Evolutionary conservation across 2,888 invertebrate species (phyloP), one percentile per base, ranked within the genome.

Genomic region (Eledona agricola): DNA sequence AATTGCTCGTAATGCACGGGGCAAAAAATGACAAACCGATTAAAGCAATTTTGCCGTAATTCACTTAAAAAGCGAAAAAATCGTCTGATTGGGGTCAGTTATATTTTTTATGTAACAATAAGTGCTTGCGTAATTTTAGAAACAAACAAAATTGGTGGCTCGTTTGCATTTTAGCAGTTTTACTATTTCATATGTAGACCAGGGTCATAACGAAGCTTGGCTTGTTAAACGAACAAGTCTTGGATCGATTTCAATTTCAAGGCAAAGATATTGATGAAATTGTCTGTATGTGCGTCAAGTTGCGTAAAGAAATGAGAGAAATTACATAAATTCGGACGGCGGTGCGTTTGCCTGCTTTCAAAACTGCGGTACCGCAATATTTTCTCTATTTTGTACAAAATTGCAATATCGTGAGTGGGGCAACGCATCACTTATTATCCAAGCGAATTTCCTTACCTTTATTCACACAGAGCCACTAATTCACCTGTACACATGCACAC

Each of bases 261-360:
- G 46, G 46, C 28, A 16, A 46, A 16, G 34, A 34, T 34, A 26
- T 34, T 35, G 35, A 35, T 35, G 46, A 19, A 38, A 40, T 42
- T 19, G 25, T 42, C 13, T 29, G n/a, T 13, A 13, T 42, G 42
- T 42, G 7, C 22, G 29, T 29, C 42, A 42, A 42, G 29, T 31
- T 42, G 17, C n/a, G n/a, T n/a, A n/a, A n/a, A n/a, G n/a, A n/a
- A n/a, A n/a, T n/a, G n/a, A n/a, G n/a, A n/a, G n/a, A n/a, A n/a
- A 28, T 7, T 2, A 5, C 11, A 26, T 2, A 11, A 6, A 22
- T 22, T 35, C 9, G 10, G 3, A 9, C 19, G 6, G 19, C 6
- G 4, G 19, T 4, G 6, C 6, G 4, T 19, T 19, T 6, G 6
- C 4, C 4, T 19, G 4, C 4, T 19, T 19, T 19, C 19, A 6